phyloP scores from a whole-genome alignment of 2,888 invertebrate genomes.

The Hofmannophila pseudospretella region DNA sequence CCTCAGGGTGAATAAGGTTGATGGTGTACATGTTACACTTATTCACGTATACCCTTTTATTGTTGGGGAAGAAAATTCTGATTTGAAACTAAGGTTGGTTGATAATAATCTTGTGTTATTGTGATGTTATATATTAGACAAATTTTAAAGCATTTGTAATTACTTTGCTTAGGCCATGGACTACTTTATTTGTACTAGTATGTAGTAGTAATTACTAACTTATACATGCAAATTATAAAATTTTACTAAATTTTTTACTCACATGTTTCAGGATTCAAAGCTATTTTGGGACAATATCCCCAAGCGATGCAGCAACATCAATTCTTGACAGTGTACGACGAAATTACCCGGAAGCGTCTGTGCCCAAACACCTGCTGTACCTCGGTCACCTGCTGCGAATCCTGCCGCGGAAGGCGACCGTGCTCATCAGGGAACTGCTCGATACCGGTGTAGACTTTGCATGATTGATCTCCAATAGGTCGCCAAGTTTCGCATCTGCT shows the following conservation, averaged over 20 bases:
- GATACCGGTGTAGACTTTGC: constrained; percentile 82
- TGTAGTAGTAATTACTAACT: too few relatives aligned
- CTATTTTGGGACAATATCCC: constrained; percentile 81
- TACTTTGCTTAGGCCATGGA: too few relatives aligned
- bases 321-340: constrained; percentile 80
- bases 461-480: constrained; percentile 29
- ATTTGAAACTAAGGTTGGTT: constrained; percentile 79
- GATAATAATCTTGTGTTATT: too few relatives aligned
- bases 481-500: too few relatives aligned
- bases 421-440: constrained; percentile 78
- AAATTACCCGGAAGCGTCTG: constrained; percentile 80
- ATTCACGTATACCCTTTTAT: constrained; percentile 81
- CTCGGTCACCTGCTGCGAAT: constrained; percentile 78
- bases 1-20: constrained; percentile 72
- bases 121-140: too few relatives aligned
- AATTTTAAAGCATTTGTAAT: too few relatives aligned
- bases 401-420: constrained; percentile 78
- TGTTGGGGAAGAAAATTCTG: constrained; percentile 71
- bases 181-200: too few relatives aligned
- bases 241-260: too few relatives aligned
- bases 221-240: too few relatives aligned
- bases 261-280: constrained; percentile 79
- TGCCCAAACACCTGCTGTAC: constrained; percentile 79
- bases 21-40: constrained; percentile 78
- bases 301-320: constrained; percentile 73